These are phyloP conservation scores for Ochropacha duplaris DNA, from an alignment of 2,888 invertebrate genomes.

Conservation along the genomic window DNA sequence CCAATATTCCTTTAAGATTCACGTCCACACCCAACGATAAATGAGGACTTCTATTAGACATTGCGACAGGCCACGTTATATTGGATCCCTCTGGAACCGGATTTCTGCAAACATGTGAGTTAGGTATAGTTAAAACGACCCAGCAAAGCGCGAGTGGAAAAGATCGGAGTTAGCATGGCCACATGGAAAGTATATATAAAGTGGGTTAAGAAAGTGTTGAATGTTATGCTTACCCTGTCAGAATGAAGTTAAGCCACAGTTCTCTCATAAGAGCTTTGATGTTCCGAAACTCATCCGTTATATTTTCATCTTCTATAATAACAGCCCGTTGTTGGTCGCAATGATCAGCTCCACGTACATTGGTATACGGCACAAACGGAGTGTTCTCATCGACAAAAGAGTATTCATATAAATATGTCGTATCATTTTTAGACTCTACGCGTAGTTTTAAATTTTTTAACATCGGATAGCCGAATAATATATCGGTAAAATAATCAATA, in stretches of 20 bases:
- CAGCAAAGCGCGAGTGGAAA: too few relatives aligned
- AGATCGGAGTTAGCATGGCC: too few relatives aligned
- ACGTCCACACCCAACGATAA: conserved; percentile 39
- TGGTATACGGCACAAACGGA: conserved; percentile 31
- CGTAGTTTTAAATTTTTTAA: conserved; percentile 37
- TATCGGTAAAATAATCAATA: conserved; percentile 55
- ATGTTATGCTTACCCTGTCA: conserved; percentile 32
- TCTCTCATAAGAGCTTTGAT: conserved; percentile 29
- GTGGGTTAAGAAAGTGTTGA: neutral
- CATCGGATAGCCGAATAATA: conserved; percentile 38
- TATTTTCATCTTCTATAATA: conserved; percentile 13
- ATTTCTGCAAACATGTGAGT: conserved; percentile 28
- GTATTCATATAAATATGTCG: conserved; percentile 51
- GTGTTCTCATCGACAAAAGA: conserved; percentile 39
- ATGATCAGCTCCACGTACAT: conserved; percentile 41
- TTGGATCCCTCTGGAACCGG: conserved; percentile 37
- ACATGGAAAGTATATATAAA: neutral
- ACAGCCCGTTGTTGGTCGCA: conserved; percentile 36
- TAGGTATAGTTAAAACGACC: too few relatives aligned
- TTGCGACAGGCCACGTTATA: conserved; percentile 43
- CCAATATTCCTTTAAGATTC: conserved; percentile 27
- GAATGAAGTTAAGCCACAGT: conserved; percentile 36
- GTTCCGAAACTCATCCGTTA: conserved; percentile 23
- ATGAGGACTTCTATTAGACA: conserved; percentile 30
- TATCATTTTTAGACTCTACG: conserved; percentile 30